phyloP scores from a whole-genome alignment of 2,888 invertebrate species.

The Melinaea menophilus region DNA sequence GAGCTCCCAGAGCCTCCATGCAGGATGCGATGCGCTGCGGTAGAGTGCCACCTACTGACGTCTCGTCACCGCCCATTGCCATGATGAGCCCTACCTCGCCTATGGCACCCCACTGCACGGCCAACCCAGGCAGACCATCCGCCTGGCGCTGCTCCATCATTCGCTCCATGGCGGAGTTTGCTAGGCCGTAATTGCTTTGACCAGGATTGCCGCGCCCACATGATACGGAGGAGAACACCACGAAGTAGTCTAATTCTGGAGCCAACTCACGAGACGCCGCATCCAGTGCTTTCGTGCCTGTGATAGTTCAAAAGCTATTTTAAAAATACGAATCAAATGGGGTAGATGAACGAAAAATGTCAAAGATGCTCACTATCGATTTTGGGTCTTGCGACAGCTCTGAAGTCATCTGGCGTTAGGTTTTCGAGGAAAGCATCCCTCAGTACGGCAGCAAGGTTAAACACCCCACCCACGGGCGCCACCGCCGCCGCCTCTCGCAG shows the following conservation, averaged over 20 bases:
- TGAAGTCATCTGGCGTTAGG: slow-evolving; percentile 87
- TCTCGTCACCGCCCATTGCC: slow-evolving; percentile 93
- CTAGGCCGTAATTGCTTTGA: slow-evolving; percentile 97
- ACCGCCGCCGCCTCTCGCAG: slow-evolving; percentile 79
- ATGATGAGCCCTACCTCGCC: slow-evolving; percentile 97
- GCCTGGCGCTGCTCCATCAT: slow-evolving; percentile 91
- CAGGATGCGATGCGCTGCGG: slow-evolving; percentile 98
- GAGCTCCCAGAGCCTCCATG: slow-evolving; percentile 89
- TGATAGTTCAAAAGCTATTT: neutral
- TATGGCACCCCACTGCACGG: slow-evolving; percentile 99
- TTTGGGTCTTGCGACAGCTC: slow-evolving; percentile 90
- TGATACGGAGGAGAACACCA: slow-evolving; percentile 96
- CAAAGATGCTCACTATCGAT: slow-evolving; percentile 75
- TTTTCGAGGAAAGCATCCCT: slow-evolving; percentile 93
- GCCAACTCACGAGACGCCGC: slow-evolving; percentile 85
- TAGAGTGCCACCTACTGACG: slow-evolving; percentile 95
- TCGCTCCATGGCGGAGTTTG: slow-evolving; percentile 98
- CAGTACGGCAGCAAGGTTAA: slow-evolving; percentile 96
- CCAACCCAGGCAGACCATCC: slow-evolving; percentile 90
- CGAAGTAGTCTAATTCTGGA: slow-evolving; percentile 92
- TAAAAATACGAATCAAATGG: neutral
- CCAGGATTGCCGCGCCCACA: slow-evolving; percentile 98
- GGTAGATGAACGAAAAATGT: no score
- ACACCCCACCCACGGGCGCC: slow-evolving; percentile 90
- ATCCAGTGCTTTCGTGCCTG: slow-evolving; percentile 89